Evolutionary conservation across 2,888 invertebrate genomes (phyloP).

Genomic region (Mythimna impura): DNA sequence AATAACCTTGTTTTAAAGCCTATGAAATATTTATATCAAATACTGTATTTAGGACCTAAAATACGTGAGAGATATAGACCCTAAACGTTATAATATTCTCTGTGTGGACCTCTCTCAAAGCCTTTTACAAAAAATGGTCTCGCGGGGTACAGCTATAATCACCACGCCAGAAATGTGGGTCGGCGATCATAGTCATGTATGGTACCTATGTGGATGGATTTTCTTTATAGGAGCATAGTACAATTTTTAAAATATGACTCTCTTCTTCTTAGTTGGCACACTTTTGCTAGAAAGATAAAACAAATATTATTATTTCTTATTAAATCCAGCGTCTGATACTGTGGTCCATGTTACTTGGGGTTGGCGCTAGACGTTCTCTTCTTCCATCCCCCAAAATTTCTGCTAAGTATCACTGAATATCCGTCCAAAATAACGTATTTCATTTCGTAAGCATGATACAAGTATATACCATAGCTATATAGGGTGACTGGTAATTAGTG

Average conservation of each 20-base stretch:
- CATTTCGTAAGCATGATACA: constrained; percentile 41
- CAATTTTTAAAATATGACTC: not conserved
- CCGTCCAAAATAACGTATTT: constrained; percentile 22
- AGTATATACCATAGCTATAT: constrained; percentile 33
- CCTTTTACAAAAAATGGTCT: constrained; percentile 15
- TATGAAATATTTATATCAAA: no score
- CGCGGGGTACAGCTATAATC: not conserved
- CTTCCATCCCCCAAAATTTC: not conserved
- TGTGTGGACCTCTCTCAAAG: constrained; percentile 1
- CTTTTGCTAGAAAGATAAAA: no score
- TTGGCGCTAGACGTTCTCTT: not conserved
- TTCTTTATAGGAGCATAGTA: not conserved
- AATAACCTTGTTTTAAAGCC: not conserved
- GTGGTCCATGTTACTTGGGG: no score
- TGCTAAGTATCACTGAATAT: constrained; percentile 8
- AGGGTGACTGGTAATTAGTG: no score
- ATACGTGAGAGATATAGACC: not conserved
- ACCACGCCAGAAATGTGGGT: not conserved
- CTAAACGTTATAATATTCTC: constrained; percentile 1
- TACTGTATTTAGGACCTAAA: not conserved
- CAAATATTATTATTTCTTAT: no score
- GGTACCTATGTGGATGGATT: not conserved
- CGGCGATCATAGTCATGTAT: not conserved
- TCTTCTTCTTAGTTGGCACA: no score
- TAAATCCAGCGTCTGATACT: no score